Evolutionary conservation across 1,140 invertebrate genomes (phyloP), one percentile per base, ranked within the genome.

Genomic region (Bombus impatiens): DNA sequence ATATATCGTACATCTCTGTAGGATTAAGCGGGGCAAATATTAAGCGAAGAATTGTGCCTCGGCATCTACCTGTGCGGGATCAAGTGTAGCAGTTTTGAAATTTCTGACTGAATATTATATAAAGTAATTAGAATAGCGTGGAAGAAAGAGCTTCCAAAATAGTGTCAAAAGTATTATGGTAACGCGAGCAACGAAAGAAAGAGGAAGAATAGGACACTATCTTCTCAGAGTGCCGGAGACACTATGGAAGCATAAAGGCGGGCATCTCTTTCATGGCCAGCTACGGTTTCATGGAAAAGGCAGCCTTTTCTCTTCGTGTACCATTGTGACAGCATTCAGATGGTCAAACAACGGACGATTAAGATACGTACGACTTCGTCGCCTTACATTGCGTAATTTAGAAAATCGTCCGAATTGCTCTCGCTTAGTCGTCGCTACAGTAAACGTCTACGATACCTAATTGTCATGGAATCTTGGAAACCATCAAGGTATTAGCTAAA

Each of bases 271-370:
- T 82, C 81, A 75, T 10, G 80, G 71, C 47, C 22, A 82, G 42
- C 53, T 47, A 72, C 28, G 57, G 70, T 80, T 47, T 25, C 67
- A 25, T 40, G 25, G 67, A 81, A 67, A 32, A 18, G 47, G 28
- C 28, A n/a, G 32, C 28, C 67, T 71, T 81, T 44, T 72, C 78
- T 70, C 44, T 53, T 53, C 71, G 44, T 62, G 44, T 40, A 35
- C 9, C 70, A 44, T 40, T 62, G 80, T 75, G 37, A n/a, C 40
- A 75, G 70, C 70, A 62, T 74, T 75, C 71, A 59, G 65, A 82
- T 75, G 71, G 71, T 76, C 71, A 82, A 82, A 76, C 71, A 76
- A 82, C 81, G 59, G 71, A 47, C 71, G 47, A 82, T 65, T 82
- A 76, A 76, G 72, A 65, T 71, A 25, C 57, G 25, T 28, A 47